phyloP scores from a whole-genome alignment of 2,797 vertebrate genomes.

The Octomys mimax region DNA sequence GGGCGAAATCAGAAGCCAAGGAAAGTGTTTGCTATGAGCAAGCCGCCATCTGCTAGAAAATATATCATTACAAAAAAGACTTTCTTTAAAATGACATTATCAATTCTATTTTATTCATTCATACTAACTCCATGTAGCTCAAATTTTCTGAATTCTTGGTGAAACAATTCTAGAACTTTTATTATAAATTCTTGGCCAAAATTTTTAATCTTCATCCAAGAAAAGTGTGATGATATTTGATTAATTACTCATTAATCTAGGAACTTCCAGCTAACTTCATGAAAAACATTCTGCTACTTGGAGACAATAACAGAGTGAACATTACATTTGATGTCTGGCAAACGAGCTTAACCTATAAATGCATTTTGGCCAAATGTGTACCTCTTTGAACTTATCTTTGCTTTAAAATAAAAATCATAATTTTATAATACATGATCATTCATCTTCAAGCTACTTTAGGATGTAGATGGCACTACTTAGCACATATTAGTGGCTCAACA shows the following conservation, averaged over 20 bases:
- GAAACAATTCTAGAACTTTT: neutral
- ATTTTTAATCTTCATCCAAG: neutral
- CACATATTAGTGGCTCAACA: neutral
- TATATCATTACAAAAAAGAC: neutral
- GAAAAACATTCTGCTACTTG: neutral
- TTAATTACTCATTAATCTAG: neutral
- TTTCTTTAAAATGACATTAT: slow-evolving; percentile 35
- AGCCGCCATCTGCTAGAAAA: neutral
- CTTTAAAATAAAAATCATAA: neutral
- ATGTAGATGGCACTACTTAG: slow-evolving; percentile 39
- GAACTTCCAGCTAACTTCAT: neutral
- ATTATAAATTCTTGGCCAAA: slow-evolving; percentile 21
- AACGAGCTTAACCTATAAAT: neutral
- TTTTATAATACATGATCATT: neutral
- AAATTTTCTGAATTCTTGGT: slow-evolving; percentile 8
- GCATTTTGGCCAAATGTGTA: neutral
- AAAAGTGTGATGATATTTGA: neutral
- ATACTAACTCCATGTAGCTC: neutral
- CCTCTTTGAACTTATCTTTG: slow-evolving; percentile 36
- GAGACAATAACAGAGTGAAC: neutral
- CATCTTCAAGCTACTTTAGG: slow-evolving; percentile 53
- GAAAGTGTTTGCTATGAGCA: neutral
- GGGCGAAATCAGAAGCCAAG: neutral
- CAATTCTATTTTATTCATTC: neutral
- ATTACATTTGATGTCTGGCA: neutral